phyloP scores from a whole-genome alignment of 2,113 vertebrate species.

The Psilopogon haemacephalus region DNA sequence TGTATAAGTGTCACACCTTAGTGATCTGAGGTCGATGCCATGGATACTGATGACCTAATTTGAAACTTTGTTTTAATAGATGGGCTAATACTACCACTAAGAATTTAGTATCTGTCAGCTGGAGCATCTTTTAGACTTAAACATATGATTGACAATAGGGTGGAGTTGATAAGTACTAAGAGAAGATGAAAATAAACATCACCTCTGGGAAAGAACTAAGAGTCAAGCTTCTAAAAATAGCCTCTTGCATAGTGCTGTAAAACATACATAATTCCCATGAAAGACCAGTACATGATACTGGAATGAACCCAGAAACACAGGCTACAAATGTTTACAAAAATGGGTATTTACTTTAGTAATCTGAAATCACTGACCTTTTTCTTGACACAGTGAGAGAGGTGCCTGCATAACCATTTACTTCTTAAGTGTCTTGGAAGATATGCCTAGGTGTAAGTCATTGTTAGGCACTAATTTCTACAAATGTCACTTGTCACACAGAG shows the following conservation, averaged over 20 bases:
- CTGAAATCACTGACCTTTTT: conserved; percentile 25
- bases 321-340: neutral
- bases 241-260: neutral
- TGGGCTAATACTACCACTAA: neutral
- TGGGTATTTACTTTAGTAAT: neutral
- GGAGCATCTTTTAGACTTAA: neutral
- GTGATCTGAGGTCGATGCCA: neutral
- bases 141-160: neutral
- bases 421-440: neutral
- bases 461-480: neutral
- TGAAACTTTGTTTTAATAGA: neutral
- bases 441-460: neutral
- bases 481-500: rapidly evolving
- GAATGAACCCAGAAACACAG: neutral
- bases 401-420: neutral
- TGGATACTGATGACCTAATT: neutral
- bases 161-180: neutral
- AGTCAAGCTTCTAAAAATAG: neutral
- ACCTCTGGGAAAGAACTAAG: neutral
- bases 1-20: neutral
- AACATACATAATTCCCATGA: neutral
- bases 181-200: neutral
- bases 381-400: neutral
- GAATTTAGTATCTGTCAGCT: neutral
- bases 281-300: neutral